These are phyloP conservation scores for Craterocephalus amniculus DNA, from an alignment of 2,797 vertebrate species.

Conservation along the genomic window DNA sequence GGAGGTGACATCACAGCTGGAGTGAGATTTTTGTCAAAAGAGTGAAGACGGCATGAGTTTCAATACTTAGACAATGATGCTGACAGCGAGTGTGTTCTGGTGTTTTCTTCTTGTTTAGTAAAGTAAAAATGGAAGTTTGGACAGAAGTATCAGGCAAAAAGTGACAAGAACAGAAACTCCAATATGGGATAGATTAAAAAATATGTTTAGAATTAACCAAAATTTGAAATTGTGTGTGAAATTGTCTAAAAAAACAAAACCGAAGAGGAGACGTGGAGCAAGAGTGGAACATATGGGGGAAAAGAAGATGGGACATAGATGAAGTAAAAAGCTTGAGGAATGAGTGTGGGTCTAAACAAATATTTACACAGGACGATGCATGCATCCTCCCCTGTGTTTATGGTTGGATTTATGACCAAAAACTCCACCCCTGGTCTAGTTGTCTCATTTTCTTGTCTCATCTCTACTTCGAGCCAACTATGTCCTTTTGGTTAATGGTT, in stretches of 20 bases:
- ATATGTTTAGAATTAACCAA: neutral
- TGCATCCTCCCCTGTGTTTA: constrained; percentile 59
- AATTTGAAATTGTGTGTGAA: neutral
- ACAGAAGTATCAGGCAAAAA: neutral
- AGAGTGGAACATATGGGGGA: neutral
- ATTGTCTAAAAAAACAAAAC: neutral
- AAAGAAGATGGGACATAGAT: neutral
- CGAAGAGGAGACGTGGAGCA: too few species aligned
- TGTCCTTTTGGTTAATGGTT: neutral
- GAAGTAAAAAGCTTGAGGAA: constrained; percentile 24
- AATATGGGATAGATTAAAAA: neutral
- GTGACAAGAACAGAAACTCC: constrained; percentile 23
- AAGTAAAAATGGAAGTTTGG: neutral
- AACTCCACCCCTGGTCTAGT: constrained; percentile 6
- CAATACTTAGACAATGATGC: neutral
- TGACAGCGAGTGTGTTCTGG: constrained; percentile 14
- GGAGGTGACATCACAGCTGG: constrained; percentile 5
- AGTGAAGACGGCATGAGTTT: constrained; percentile 28
- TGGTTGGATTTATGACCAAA: constrained; percentile 50
- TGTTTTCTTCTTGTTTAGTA: constrained; percentile 1
- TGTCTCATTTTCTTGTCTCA: neutral
- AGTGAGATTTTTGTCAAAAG: constrained; percentile 16
- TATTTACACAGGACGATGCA: constrained; percentile 58
- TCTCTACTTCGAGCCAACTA: neutral
- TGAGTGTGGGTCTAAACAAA: constrained; percentile 57